These are phyloP conservation scores for Tetramorium simillimum DNA, from an alignment of 1,140 invertebrate genomes.

Conservation along the genomic window DNA sequence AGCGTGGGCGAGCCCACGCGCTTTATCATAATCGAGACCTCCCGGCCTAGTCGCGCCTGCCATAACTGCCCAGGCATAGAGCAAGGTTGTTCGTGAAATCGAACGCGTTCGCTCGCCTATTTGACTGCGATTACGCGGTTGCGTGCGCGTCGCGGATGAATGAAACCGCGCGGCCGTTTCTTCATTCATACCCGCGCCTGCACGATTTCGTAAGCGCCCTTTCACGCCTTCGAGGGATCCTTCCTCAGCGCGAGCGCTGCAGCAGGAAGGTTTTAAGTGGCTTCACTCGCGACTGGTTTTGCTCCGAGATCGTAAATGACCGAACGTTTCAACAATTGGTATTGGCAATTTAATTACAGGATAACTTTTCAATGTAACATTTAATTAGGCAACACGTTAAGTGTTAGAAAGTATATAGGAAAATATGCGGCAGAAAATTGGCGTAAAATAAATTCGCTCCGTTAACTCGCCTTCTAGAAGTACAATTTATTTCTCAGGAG, in stretches of 20 bases:
- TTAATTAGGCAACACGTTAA: neutral
- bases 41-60: constrained; percentile 73
- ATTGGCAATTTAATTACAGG: neutral
- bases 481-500: constrained; percentile 21
- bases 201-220: constrained; percentile 66
- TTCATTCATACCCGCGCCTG: constrained; percentile 50
- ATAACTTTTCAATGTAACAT: neutral
- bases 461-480: neutral
- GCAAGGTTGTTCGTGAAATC: constrained; percentile 68
- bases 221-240: constrained; percentile 32
- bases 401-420: neutral
- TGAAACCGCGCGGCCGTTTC: constrained; percentile 62
- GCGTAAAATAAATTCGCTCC: neutral
- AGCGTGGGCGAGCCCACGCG: constrained; percentile 72
- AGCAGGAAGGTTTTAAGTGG: neutral
- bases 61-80: constrained; percentile 69
- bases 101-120: constrained; percentile 40
- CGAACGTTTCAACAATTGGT: neutral
- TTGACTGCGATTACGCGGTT: constrained; percentile 48
- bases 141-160: constrained; percentile 64
- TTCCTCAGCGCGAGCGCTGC: neutral
- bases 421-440: neutral
- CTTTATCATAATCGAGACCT: constrained; percentile 74
- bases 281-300: neutral
- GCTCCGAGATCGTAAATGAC: neutral